Evolutionary conservation across 2,888 invertebrate species (phyloP).

Genomic region (Campoplex nolae): DNA sequence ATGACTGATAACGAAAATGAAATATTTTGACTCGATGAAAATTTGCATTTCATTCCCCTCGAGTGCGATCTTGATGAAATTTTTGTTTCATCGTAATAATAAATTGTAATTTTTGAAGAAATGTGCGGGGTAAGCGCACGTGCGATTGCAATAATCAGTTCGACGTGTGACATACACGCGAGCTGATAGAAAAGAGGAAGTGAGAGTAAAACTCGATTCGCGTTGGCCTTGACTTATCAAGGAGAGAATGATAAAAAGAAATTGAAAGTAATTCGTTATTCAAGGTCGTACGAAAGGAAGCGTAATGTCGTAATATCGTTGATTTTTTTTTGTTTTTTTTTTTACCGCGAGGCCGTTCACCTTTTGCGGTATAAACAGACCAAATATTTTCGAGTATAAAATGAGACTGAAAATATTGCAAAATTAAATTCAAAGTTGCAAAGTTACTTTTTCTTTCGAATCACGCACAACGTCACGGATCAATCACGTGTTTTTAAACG

Average conservation of each 20-base stretch:
- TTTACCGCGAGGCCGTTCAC: constrained; percentile 20
- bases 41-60: not conserved
- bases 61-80: not conserved
- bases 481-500: no score
- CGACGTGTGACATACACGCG: not conserved
- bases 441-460: not conserved
- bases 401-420: not conserved
- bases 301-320: not conserved
- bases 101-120: not conserved
- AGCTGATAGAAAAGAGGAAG: constrained; percentile 29
- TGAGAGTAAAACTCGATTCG: constrained; percentile 33
- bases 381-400: no score
- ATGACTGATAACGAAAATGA: not conserved
- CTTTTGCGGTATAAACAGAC: not conserved
- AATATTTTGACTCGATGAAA: not conserved
- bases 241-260: constrained; percentile 8
- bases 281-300: not conserved
- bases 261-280: constrained; percentile 5
- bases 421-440: not conserved
- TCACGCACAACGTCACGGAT: no score
- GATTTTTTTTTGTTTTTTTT: not conserved
- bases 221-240: constrained; percentile 32
- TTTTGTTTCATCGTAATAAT: not conserved
- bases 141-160: constrained; percentile 13
- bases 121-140: not conserved